Conservation (phyloP, 2,888 invertebrate genomes). For the Orthosia cruda region DNA sequence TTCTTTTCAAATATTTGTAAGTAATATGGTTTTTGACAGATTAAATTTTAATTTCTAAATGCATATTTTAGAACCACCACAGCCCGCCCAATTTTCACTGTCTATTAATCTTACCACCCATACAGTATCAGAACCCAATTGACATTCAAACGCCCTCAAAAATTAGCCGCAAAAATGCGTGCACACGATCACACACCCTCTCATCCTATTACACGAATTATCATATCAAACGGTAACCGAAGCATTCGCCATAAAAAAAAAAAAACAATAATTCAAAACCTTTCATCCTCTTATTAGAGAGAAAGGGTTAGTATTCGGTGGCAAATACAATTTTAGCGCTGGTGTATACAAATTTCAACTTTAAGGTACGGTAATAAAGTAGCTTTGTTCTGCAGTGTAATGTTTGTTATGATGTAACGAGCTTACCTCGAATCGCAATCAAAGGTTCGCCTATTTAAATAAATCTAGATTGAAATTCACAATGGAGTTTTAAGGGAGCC, state of each 20-base stretch:
- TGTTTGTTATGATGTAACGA: constrained; percentile 78
- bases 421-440: constrained; percentile 86
- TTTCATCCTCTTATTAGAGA: constrained; percentile 89
- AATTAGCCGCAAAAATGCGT: constrained; percentile 84
- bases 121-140: constrained; percentile 48
- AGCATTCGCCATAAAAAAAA: constrained; percentile 84
- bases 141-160: constrained; percentile 71
- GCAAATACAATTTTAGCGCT: constrained; percentile 59
- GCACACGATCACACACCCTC: constrained; percentile 80
- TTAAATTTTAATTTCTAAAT: not conserved
- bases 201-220: constrained; percentile 89
- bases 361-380: constrained; percentile 65
- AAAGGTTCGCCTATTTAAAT: constrained; percentile 89
- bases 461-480: constrained; percentile 87
- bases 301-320: constrained; percentile 83
- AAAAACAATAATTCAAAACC: constrained; percentile 87
- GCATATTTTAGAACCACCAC: not conserved
- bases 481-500: constrained; percentile 80
- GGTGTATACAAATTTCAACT: constrained; percentile 71
- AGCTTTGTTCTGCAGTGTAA: constrained; percentile 52
- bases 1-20: too few species aligned
- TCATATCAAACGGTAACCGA: constrained; percentile 89
- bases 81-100: constrained; percentile 15
- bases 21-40: not conserved
- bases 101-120: constrained; percentile 49